A percentile compares a stretch with the other conserved stretches of the same genome.
These are phyloP conservation scores for Hylaeus anthracinus DNA, from an alignment of 1,140 invertebrate species.

Conservation along the genomic window DNA sequence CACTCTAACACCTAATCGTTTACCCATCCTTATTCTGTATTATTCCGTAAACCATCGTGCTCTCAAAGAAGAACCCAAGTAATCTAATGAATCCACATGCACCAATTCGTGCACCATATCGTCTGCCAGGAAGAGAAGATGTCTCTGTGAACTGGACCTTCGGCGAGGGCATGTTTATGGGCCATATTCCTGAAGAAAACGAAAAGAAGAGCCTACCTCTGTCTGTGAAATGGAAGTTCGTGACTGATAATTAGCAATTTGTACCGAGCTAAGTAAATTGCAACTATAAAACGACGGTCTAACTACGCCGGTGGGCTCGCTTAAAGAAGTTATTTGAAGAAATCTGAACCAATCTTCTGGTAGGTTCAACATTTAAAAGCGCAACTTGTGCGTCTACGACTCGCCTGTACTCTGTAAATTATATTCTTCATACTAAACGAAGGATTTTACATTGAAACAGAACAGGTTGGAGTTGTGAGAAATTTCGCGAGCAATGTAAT, in stretches of 20 bases:
- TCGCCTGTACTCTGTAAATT: background rate
- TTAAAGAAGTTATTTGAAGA: conserved; percentile 11
- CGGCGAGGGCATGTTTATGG: background rate
- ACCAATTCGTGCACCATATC: too few relatives aligned
- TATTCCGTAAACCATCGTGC: too few relatives aligned
- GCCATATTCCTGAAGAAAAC: conserved; percentile 6
- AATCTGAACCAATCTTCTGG: background rate
- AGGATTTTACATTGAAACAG: background rate
- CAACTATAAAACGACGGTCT: background rate
- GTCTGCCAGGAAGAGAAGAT: background rate
- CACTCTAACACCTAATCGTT: too few relatives aligned
- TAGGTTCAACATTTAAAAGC: background rate
- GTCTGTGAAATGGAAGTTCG: conserved; percentile 14
- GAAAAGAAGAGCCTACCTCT: background rate
- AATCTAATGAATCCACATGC: too few relatives aligned
- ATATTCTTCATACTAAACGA: background rate
- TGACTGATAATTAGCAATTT: conserved; percentile 31
- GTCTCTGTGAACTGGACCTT: background rate
- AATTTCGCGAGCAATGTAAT: conserved; percentile 2
- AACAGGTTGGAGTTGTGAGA: background rate
- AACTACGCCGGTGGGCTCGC: too few relatives aligned
- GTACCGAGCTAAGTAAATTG: conserved; percentile 20
- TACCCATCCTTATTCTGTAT: too few relatives aligned
- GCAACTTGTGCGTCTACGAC: background rate
- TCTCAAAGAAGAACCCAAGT: too few relatives aligned